Percentiles rank a stretch among this genome's conserved stretches.
Evolutionary conservation across 2,113 vertebrate species (phyloP).

Genomic region (Siniperca chuatsi): DNA sequence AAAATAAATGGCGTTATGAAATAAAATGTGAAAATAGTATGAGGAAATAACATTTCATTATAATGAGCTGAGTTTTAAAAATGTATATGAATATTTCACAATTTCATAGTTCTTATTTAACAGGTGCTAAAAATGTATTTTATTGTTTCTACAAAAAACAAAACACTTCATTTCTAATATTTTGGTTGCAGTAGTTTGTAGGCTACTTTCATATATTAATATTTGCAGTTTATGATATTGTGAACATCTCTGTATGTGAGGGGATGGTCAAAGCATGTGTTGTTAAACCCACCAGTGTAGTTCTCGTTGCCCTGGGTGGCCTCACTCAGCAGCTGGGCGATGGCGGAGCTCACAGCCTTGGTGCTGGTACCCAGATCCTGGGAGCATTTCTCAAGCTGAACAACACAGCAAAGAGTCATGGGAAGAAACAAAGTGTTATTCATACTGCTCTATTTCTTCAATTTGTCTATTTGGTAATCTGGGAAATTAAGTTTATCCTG

Average conservation of each 20-base stretch:
- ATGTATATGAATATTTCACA: too few species aligned
- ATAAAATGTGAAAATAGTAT: background rate
- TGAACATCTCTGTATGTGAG: background rate
- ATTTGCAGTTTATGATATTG: background rate
- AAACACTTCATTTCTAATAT: background rate
- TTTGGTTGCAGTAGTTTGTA: background rate
- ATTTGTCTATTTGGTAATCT: background rate
- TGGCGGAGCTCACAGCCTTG: slow-evolving; percentile 94
- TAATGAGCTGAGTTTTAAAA: too few species aligned
- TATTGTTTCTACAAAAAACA: background rate
- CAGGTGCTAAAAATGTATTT: background rate
- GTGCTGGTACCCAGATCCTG: slow-evolving; percentile 96
- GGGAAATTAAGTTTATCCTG: background rate
- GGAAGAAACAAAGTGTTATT: background rate
- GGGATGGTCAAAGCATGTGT: background rate
- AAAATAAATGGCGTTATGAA: background rate
- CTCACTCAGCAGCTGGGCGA: slow-evolving; percentile 94
- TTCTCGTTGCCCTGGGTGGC: slow-evolving; percentile 98
- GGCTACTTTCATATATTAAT: background rate
- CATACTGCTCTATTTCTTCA: background rate
- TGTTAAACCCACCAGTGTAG: slow-evolving; percentile 89
- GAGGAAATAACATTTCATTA: background rate
- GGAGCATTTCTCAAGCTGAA: slow-evolving; percentile 94
- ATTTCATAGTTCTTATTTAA: background rate
- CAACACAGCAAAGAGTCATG: slow-evolving; percentile 3